A percentile compares a stretch with the other conserved stretches of the same genome.
Evolutionary conservation across 1,140 invertebrate species (phyloP).

Genomic region (Lucilia cuprina): DNA sequence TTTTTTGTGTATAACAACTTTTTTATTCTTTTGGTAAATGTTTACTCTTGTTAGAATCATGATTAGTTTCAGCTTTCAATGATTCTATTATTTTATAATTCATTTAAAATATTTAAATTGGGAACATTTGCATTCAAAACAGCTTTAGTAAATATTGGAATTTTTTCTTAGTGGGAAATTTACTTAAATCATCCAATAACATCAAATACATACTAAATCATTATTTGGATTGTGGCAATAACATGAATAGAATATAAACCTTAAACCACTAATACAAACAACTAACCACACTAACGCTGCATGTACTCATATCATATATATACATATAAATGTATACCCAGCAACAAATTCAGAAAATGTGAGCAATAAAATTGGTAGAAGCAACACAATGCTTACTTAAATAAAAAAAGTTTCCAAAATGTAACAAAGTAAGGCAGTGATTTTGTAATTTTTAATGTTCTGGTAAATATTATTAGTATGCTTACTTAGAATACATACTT

Average conservation of each 20-base stretch:
- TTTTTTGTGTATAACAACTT: neutral
- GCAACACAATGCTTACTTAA: too few relatives aligned
- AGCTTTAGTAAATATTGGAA: constrained; percentile 15
- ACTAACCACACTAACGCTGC: neutral
- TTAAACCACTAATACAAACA: neutral
- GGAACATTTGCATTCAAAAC: constrained; percentile 17
- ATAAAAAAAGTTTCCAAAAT: too few relatives aligned
- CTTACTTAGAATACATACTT: too few relatives aligned
- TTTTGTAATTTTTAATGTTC: too few relatives aligned
- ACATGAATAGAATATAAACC: constrained; percentile 20
- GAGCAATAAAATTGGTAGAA: too few relatives aligned
- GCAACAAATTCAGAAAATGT: too few relatives aligned
- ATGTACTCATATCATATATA: neutral
- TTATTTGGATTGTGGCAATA: constrained; percentile 28
- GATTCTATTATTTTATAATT: constrained; percentile 1
- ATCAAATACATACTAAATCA: constrained; percentile 32
- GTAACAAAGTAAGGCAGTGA: too few relatives aligned
- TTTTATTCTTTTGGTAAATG: neutral
- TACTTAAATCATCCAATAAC: constrained; percentile 29
- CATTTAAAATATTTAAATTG: constrained; percentile 21
- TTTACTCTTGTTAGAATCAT: neutral
- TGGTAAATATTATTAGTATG: too few relatives aligned
- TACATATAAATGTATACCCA: too few relatives aligned
- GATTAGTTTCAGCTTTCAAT: neutral
- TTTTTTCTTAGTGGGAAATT: neutral